Evolutionary conservation across 2,888 invertebrate genomes (phyloP), one percentile per base, ranked within the genome.

Genomic region (Eustalomyia histrio): DNA sequence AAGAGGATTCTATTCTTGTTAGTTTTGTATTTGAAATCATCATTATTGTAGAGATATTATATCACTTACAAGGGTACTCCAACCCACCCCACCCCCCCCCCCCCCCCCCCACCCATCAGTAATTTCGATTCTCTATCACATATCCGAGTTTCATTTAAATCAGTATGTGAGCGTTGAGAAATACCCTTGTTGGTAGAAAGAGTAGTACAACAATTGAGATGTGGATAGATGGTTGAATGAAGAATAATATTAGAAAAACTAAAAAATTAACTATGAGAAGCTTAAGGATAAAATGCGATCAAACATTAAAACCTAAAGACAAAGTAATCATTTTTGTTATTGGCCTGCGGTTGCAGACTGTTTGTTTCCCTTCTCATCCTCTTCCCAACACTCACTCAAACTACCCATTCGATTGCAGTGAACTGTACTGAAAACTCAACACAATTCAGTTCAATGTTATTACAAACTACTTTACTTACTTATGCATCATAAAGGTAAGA

Each of bases 341-440:
- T 65, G 60, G 61, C 81, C 76, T 78, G 81, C 69, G 81, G 81
- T 67, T 71, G 57, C 69, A 81, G 81, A 81, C 76, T 65, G 55
- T 57, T n/a, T 39, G 55, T 17, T 33, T 53, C 18, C 16, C 53
- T 43, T 0, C 6, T 58, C 50, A n/a, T 52, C 52, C 29, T 52
- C 12, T 1, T 14, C 12, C 4, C 12, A 39, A 39, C 14, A 47
- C n/a, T 71, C 5, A 18, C 52, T 53, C 18, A 14, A 53, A 53
- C 52, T 47, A 72, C 39, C 76, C 50, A 57, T 16, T 67, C 58
- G 53, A 76, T 58, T 58, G 39, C 63, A 58, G 50, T 64, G 39
- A 64, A 65, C 52, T 65, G 43, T 47, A 14, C n/a, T 2, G n/a
- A n/a, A 58, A 78, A 58, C 72, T 78, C 55, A 78, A 72, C 12